phyloP scores from a whole-genome alignment of 2,888 invertebrate species.

The Deladenus siricidicola region DNA sequence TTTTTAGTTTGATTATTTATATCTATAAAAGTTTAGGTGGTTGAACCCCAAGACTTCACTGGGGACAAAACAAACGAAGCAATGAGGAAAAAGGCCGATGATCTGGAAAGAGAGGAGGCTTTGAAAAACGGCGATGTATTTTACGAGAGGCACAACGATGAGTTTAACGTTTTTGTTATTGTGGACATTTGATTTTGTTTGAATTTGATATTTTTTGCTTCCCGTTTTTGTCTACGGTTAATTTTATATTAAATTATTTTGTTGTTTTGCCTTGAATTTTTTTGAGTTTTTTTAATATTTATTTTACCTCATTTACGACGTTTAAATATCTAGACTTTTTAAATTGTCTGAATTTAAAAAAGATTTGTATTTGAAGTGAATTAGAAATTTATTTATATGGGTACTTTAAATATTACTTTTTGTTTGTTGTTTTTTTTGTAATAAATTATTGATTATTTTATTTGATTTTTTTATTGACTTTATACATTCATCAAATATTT shows the following conservation, averaged over 20 bases:
- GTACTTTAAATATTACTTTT: too few species aligned
- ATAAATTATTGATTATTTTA: too few species aligned
- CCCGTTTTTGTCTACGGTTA: not conserved
- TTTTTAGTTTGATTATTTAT: not conserved
- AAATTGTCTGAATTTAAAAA: too few species aligned
- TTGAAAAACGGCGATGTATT: not conserved
- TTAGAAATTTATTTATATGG: too few species aligned
- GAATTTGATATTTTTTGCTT: not conserved
- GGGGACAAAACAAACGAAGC: too few species aligned
- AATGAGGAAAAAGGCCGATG: not conserved
- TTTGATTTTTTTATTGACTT: too few species aligned
- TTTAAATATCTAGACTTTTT: too few species aligned
- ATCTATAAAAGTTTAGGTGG: too few species aligned
- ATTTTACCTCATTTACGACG: not conserved
- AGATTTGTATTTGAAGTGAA: too few species aligned
- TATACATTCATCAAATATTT: too few species aligned
- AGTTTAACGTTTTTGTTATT: slow-evolving; percentile 3
- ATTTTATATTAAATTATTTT: not conserved
- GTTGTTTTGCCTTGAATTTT: not conserved
- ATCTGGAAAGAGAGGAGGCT: not conserved
- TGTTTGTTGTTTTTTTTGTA: too few species aligned
- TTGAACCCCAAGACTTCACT: too few species aligned
- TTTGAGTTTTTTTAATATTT: not conserved
- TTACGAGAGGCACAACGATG: not conserved
- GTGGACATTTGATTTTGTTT: slow-evolving; percentile 7